Evolutionary conservation across 2,888 invertebrate species (phyloP).

Genomic region (Acrocyrtus sp.): DNA sequence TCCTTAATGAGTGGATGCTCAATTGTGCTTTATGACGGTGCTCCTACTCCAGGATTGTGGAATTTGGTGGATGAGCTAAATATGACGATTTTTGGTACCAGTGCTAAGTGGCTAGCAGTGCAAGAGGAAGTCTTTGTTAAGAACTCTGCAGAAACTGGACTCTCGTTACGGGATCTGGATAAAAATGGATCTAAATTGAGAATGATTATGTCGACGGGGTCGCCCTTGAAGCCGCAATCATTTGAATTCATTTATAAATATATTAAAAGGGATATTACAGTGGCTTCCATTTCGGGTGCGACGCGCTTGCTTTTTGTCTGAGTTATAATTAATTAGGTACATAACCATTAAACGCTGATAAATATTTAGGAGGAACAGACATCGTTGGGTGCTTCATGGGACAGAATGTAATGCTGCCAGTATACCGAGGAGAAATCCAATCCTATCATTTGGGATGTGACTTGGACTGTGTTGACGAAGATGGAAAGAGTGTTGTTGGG

Average conservation of each 20-base stretch:
- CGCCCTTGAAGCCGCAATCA: constrained; percentile 69
- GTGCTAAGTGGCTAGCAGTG: constrained; percentile 70
- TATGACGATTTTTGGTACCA: constrained; percentile 70
- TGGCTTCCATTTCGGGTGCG: constrained; percentile 69
- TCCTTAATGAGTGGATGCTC: constrained; percentile 66
- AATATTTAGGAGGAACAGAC: constrained; percentile 69
- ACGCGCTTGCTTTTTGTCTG: neutral
- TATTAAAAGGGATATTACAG: constrained; percentile 68
- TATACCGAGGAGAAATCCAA: constrained; percentile 71
- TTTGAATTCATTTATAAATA: constrained; percentile 71
- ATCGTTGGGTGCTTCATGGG: constrained; percentile 71
- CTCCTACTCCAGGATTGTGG: constrained; percentile 69
- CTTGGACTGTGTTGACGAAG: constrained; percentile 68
- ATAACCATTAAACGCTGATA: neutral
- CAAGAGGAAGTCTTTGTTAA: constrained; percentile 67
- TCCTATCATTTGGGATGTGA: constrained; percentile 69
- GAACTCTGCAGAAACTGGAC: constrained; percentile 54
- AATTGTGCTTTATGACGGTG: constrained; percentile 71
- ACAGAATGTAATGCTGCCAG: constrained; percentile 68
- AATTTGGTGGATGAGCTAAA: constrained; percentile 68
- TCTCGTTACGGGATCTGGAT: constrained; percentile 45
- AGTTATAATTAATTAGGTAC: neutral
- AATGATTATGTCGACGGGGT: constrained; percentile 69
- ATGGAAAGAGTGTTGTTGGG: constrained; percentile 68
- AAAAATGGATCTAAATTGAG: constrained; percentile 67